Evolutionary conservation across 2,113 vertebrate genomes (phyloP).

Genomic region (Nycticryphes semicollaris): DNA sequence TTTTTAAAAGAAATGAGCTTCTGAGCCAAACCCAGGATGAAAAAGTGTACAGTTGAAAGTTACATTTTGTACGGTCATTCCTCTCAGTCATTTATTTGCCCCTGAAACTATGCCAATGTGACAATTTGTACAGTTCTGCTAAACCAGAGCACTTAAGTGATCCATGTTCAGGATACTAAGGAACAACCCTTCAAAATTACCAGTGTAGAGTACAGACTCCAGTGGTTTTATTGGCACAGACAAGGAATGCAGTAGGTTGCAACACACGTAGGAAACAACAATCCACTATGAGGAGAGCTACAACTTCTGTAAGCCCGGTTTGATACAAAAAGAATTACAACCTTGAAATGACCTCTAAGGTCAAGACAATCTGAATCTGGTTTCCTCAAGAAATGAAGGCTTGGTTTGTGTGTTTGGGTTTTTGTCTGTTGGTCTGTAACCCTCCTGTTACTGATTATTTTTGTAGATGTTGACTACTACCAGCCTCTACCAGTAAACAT

Average conservation of each 20-base stretch:
- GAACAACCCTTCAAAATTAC: accelerated
- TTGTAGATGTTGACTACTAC: not conserved
- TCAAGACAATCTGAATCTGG: not conserved
- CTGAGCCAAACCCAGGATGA: not conserved
- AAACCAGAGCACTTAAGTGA: not conserved
- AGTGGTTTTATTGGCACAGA: not conserved
- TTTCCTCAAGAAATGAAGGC: not conserved
- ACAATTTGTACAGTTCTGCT: not conserved
- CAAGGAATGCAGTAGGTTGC: not conserved
- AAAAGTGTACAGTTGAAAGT: not conserved
- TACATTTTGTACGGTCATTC: not conserved
- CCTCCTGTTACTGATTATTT: not conserved
- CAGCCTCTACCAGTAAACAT: not conserved
- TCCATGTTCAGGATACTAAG: not conserved
- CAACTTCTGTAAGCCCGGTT: not conserved
- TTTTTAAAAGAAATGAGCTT: not conserved
- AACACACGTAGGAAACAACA: not conserved
- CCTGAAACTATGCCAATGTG: not conserved
- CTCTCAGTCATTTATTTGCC: not conserved
- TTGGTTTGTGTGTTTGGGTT: not conserved
- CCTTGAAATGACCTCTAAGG: not conserved
- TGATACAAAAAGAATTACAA: not conserved
- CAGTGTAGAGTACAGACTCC: not conserved
- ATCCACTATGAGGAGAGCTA: accelerated
- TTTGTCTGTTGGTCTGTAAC: not conserved